Evolutionary conservation across 2,113 vertebrate species (phyloP).

Genomic region (Lepisosteus oculatus): DNA sequence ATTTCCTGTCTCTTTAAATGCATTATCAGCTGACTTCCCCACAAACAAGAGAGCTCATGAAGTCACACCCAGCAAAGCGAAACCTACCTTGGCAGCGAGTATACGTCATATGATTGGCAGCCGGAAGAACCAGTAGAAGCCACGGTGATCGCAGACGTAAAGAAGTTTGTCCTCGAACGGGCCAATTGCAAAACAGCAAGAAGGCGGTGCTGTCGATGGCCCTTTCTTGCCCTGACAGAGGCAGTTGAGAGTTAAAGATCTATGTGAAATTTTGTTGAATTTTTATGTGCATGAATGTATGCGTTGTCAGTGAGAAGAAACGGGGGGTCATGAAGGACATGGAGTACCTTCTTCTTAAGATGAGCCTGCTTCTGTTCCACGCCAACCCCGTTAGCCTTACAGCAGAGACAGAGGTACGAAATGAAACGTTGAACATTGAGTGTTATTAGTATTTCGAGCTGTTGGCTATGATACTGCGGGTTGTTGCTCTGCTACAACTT

Average conservation of each 20-base stretch:
- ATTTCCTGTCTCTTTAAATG: conserved; percentile 6
- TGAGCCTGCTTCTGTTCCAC: conserved; percentile 65
- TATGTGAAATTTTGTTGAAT: background rate
- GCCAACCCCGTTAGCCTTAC: conserved; percentile 54
- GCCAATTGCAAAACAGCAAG: conserved; percentile 32
- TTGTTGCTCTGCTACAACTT: too few species aligned
- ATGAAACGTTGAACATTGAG: too few species aligned
- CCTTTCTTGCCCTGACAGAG: conserved; percentile 19
- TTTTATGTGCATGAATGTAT: conserved; percentile 23
- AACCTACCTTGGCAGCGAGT: background rate
- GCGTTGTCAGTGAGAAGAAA: conserved; percentile 20
- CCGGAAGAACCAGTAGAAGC: conserved; percentile 40
- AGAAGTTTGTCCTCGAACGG: conserved; percentile 35
- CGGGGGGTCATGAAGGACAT: conserved; percentile 46
- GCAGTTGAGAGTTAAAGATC: conserved; percentile 1
- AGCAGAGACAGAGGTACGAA: conserved; percentile 61
- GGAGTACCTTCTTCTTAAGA: conserved; percentile 45
- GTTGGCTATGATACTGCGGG: too few species aligned
- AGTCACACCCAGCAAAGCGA: conserved; percentile 49
- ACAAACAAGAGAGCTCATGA: conserved; percentile 22
- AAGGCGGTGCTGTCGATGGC: conserved; percentile 50
- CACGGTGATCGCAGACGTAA: conserved; percentile 35
- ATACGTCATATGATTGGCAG: conserved; percentile 36
- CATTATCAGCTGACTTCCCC: conserved; percentile 4
- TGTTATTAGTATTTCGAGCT: too few species aligned